A percentile compares a stretch with the other conserved stretches of the same genome.
Evolutionary conservation across 2,888 invertebrate species (phyloP).

Genomic region (Tipula confusa): DNA sequence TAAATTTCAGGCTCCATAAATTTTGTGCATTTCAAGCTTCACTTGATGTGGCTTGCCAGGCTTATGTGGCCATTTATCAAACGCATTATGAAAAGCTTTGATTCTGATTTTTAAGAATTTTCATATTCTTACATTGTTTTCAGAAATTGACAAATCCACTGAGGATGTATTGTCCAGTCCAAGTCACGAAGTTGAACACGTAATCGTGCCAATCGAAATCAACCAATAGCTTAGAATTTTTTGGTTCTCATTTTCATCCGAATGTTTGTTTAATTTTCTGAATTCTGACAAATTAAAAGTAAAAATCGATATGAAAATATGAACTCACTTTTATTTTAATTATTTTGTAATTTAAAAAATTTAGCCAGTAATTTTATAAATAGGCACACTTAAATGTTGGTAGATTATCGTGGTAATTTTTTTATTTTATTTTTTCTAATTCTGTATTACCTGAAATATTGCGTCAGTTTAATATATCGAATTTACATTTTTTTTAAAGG

Average conservation of each 20-base stretch:
- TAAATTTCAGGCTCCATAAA: background rate
- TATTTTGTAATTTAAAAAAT: background rate
- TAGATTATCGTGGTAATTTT: background rate
- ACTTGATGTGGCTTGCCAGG: background rate
- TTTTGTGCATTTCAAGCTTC: background rate
- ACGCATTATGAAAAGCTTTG: no score
- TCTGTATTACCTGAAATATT: background rate
- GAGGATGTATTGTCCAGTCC: background rate
- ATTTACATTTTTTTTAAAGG: conserved; percentile 39
- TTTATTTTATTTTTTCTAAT: background rate
- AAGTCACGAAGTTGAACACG: background rate
- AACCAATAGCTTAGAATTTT: background rate
- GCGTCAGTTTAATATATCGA: background rate
- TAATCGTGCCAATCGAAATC: background rate
- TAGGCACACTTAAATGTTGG: background rate
- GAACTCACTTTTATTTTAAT: background rate
- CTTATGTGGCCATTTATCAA: background rate
- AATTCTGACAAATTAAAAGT: background rate
- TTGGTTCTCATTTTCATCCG: background rate
- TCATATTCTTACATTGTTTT: background rate
- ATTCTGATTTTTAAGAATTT: no score
- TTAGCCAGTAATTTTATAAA: background rate
- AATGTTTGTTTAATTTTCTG: background rate
- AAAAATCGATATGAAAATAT: background rate
- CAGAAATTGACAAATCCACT: background rate